Percentiles rank a stretch among this genome's conserved stretches.
phyloP scores from a whole-genome alignment of 2,113 vertebrate species.

The Hippocampus zosterae region DNA sequence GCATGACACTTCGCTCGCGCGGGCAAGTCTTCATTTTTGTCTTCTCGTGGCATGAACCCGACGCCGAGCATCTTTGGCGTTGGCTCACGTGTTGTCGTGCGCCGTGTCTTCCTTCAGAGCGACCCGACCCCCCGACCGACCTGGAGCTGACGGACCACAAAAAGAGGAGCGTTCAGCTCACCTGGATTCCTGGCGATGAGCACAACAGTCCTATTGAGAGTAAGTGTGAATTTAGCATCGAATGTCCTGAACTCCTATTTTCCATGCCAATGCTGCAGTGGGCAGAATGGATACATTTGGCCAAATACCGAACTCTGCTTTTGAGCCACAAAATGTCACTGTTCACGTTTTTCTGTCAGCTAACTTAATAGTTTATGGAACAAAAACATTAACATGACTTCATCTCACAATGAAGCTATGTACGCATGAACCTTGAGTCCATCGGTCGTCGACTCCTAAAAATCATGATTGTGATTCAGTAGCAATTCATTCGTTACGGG shows the following conservation, averaged over 20 bases:
- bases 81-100: conserved; percentile 21
- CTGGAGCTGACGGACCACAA: conserved; percentile 87
- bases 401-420: no score
- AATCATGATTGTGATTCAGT: no score
- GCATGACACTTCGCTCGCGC: conserved; percentile 29
- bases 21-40: conserved; percentile 2
- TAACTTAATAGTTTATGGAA: no score
- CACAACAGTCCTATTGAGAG: conserved; percentile 90
- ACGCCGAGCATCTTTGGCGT: conserved; percentile 12
- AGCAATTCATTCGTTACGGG: no score
- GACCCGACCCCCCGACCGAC: conserved; percentile 87
- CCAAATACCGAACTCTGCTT: no score
- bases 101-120: conserved; percentile 71
- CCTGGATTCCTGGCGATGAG: conserved; percentile 91
- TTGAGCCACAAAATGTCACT: no score
- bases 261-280: no score
- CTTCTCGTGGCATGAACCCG: conserved; percentile 32
- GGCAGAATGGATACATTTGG: no score
- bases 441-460: no score
- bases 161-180: conserved; percentile 83
- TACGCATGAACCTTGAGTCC: no score
- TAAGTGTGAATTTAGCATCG: conserved; percentile 53
- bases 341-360: no score
- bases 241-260: neutral
- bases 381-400: no score